Percentiles rank a stretch among this genome's conserved stretches.
Conservation (phyloP, 2,888 invertebrate genomes). For the Drosophila mimica region DNA sequence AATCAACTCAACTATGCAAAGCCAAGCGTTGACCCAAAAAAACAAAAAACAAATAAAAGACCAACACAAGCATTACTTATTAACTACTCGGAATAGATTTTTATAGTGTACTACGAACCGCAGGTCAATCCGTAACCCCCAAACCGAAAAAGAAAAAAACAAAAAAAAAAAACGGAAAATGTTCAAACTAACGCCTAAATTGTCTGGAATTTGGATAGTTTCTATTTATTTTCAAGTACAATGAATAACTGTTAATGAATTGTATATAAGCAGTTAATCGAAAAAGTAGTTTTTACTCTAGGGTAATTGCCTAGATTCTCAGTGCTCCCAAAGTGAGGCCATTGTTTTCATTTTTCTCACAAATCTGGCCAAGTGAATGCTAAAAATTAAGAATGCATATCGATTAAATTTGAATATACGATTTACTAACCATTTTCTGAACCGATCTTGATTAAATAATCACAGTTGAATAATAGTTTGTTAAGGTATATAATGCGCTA, state of each 20-base stretch:
- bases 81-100: background rate
- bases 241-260: background rate
- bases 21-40: slow-evolving; percentile 47
- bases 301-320: background rate
- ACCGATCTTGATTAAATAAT: background rate
- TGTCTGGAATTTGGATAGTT: slow-evolving; percentile 1
- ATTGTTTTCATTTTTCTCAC: background rate
- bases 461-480: background rate
- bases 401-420: background rate
- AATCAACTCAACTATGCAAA: slow-evolving; percentile 67
- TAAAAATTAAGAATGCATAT: background rate
- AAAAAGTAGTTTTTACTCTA: background rate
- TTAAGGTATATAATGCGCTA: background rate
- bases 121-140: slow-evolving; percentile 1
- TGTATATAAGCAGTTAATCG: background rate
- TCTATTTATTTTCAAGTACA: background rate
- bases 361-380: background rate
- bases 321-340: background rate
- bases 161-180: too few species aligned
- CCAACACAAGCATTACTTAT: slow-evolving; percentile 20
- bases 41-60: background rate
- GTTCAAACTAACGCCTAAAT: background rate
- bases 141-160: background rate
- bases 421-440: background rate
- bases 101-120: background rate